These are phyloP conservation scores for Sylvilagus floridanus DNA, from an alignment of 2,797 vertebrate species.

Conservation along the genomic window DNA sequence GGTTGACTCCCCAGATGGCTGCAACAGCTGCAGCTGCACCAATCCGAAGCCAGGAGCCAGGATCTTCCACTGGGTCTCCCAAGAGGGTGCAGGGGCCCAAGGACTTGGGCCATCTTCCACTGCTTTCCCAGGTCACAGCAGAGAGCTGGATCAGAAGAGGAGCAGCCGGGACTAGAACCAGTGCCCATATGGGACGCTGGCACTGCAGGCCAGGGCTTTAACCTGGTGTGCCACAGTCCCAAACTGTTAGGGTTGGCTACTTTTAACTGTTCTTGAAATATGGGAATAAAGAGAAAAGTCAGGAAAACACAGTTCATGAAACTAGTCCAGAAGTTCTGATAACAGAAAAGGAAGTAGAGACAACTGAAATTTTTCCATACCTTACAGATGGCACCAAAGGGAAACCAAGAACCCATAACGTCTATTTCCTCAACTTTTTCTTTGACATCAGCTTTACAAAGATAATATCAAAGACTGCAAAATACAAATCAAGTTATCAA, in stretches of 20 bases:
- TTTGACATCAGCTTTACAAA: neutral
- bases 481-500: neutral
- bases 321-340: neutral
- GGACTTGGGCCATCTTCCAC: too few species aligned
- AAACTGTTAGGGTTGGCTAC: neutral
- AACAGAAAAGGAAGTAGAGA: neutral
- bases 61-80: too few species aligned
- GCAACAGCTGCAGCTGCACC: too few species aligned
- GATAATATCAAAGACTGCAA: neutral
- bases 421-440: neutral
- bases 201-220: too few species aligned
- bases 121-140: too few species aligned
- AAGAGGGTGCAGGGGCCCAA: too few species aligned
- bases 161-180: too few species aligned
- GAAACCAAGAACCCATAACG: neutral
- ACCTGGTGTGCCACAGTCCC: too few species aligned
- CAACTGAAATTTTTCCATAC: neutral
- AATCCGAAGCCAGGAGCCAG: too few species aligned
- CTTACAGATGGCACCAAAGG: neutral
- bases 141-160: too few species aligned
- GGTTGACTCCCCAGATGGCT: too few species aligned
- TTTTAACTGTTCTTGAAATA: neutral
- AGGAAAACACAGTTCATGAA: neutral
- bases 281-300: neutral
- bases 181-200: too few species aligned